A percentile compares a stretch with the other conserved stretches of the same genome.
These are phyloP conservation scores for Nemoura dubitans DNA, from an alignment of 2,888 invertebrate species.

Conservation along the genomic window DNA sequence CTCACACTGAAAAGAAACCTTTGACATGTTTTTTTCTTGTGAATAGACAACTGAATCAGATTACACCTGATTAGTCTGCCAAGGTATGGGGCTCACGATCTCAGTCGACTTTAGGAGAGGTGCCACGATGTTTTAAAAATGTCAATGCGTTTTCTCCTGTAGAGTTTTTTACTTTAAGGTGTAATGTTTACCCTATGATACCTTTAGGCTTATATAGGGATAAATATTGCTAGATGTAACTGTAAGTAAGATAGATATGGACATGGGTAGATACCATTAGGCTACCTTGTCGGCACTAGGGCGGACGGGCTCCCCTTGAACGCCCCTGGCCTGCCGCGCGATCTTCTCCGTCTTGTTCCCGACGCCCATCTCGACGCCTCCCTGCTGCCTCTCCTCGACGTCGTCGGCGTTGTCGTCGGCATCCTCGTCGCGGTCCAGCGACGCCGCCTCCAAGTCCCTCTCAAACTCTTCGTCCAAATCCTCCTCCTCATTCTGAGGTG, in stretches of 20 bases:
- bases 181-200: too few species aligned
- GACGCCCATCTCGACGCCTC: not conserved
- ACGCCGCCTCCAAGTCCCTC: not conserved
- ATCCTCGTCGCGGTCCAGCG: not conserved
- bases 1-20: too few species aligned
- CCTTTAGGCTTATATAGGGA: too few species aligned
- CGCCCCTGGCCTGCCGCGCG: not conserved
- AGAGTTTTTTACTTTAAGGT: too few species aligned
- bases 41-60: too few species aligned
- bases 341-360: not conserved
- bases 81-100: too few species aligned
- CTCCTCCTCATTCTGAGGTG: not conserved
- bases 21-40: too few species aligned
- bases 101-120: too few species aligned
- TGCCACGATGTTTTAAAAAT: too few species aligned
- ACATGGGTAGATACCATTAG: not conserved
- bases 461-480: not conserved
- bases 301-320: not conserved
- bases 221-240: too few species aligned
- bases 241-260: not conserved
- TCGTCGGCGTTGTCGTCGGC: not conserved
- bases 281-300: not conserved
- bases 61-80: too few species aligned
- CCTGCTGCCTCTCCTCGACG: not conserved
- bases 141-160: too few species aligned